Conservation (phyloP, 2,888 invertebrate species). For the Chelonus formosanus region DNA sequence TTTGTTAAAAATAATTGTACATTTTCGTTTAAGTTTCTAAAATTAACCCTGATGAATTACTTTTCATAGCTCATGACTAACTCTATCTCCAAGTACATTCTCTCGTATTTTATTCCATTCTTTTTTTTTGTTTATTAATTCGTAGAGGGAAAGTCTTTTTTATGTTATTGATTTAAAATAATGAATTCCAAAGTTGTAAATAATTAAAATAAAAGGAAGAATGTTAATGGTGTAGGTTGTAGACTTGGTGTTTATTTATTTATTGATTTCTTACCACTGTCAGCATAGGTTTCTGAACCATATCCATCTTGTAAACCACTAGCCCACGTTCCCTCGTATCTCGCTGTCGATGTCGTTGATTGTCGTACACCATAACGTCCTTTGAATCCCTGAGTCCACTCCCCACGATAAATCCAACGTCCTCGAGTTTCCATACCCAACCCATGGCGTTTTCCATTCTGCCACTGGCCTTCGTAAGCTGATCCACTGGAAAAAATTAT, state of each 20-base stretch:
- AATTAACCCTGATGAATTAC: too few species aligned
- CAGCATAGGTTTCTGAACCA: slow-evolving; percentile 99
- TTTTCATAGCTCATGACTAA: background rate
- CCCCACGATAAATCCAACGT: slow-evolving; percentile 96
- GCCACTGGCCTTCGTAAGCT: slow-evolving; percentile 98
- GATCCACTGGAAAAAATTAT: slow-evolving; percentile 76
- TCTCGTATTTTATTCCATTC: too few species aligned
- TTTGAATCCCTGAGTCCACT: slow-evolving; percentile 99
- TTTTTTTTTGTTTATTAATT: too few species aligned
- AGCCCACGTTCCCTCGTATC: slow-evolving; percentile 99
- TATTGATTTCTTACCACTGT: slow-evolving; percentile 80
- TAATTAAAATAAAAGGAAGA: too few species aligned
- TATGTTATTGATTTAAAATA: too few species aligned
- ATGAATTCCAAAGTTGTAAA: too few species aligned
- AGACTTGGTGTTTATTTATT: too few species aligned
- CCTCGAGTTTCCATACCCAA: slow-evolving; percentile 97
- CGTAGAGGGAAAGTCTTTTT: too few species aligned
- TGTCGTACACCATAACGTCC: slow-evolving; percentile 98
- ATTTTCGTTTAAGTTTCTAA: too few species aligned
- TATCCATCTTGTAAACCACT: slow-evolving; percentile 99
- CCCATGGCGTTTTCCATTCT: slow-evolving; percentile 98
- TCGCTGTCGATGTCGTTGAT: slow-evolving; percentile 93
- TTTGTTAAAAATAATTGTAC: too few species aligned
- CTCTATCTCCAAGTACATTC: too few species aligned
- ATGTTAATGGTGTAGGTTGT: too few species aligned